Evolutionary conservation across 2,888 invertebrate genomes (phyloP), one percentile per base, ranked within the genome.

Genomic region (Euphydryas editha): DNA sequence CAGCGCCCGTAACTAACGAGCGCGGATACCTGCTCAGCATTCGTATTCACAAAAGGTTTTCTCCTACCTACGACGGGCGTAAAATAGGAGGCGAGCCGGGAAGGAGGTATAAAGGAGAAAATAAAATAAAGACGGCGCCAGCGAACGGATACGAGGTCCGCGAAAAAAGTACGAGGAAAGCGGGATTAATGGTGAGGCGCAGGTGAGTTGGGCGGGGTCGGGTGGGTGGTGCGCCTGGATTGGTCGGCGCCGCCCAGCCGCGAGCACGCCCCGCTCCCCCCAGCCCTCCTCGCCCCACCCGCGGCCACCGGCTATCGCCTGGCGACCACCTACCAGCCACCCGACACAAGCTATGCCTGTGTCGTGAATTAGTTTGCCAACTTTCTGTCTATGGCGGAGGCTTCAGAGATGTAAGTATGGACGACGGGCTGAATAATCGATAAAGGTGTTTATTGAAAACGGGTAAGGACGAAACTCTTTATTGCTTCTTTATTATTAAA

Each of bases 371-470:
- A 92, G 92, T 92, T 91, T 90, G 88, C 89, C 87, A 92, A 92
- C 92, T 92, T 90, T 90, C 89, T 90, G 92, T 92, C 92, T 91
- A 91, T 92, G 90, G 90, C 90, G 90, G 86, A 86, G 90, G 89
- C 89, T 86, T 84, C 82, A 84, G 83, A 85, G 84, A 86, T 90
- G 91, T 92, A 91, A 91, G 92, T 92, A 92, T 91, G 89, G 91
- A 90, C 88, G 90, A 81, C 88, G 86, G 82, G 81, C 88, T 91
- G 91, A 92, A 92, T 92, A 92, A 92, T 92, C 92, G 91, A 92
- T 92, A 92, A 90, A 92, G 92, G 92, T 92, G 92, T 92, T 92
- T 92, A 92, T 92, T 92, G 92, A 92, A 92, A 91, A 90, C 89
- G 90, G 90, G 87, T 91, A 87, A 90, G 87, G 88, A 88, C 84